Conservation (phyloP, 2,113 vertebrate species). For the Misgurnus anguillicaudatus region DNA sequence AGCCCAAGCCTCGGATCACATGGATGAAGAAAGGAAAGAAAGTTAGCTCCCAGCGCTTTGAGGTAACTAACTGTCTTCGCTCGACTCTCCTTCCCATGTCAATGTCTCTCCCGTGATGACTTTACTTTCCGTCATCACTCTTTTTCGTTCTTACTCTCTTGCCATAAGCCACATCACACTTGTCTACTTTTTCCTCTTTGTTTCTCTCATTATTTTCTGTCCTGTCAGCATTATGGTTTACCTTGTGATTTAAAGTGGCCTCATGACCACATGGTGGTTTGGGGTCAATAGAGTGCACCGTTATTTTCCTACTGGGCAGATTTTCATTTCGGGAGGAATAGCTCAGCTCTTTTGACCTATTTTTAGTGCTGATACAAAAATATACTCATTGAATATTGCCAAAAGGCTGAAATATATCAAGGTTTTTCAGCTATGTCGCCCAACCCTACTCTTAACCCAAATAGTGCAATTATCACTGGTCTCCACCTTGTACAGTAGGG, state of each 20-base stretch:
- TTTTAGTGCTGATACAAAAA: too few relatives aligned
- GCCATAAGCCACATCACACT: neutral
- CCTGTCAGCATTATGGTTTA: conserved; percentile 10
- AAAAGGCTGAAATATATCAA: too few relatives aligned
- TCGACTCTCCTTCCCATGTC: conserved; percentile 55
- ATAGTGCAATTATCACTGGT: neutral
- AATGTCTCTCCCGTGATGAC: conserved; percentile 11
- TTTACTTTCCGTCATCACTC: conserved; percentile 59
- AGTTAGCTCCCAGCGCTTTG: conserved; percentile 98
- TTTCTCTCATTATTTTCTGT: conserved; percentile 40
- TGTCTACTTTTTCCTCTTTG: neutral
- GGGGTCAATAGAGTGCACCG: neutral
- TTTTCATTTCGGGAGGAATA: neutral
- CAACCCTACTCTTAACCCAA: neutral
- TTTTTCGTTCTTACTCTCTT: neutral
- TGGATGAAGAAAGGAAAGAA: conserved; percentile 99
- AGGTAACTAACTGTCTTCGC: conserved; percentile 73
- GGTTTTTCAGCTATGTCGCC: neutral
- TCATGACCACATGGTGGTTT: neutral
- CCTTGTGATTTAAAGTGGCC: neutral
- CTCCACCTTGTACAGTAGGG: neutral
- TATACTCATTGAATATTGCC: too few relatives aligned
- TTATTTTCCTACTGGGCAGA: neutral
- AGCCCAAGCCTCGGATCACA: conserved; percentile 95
- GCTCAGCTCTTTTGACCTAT: neutral